Base-by-base conservation (phyloP, 1,140 invertebrate genomes). In the Ylistrum balloti region DNA sequence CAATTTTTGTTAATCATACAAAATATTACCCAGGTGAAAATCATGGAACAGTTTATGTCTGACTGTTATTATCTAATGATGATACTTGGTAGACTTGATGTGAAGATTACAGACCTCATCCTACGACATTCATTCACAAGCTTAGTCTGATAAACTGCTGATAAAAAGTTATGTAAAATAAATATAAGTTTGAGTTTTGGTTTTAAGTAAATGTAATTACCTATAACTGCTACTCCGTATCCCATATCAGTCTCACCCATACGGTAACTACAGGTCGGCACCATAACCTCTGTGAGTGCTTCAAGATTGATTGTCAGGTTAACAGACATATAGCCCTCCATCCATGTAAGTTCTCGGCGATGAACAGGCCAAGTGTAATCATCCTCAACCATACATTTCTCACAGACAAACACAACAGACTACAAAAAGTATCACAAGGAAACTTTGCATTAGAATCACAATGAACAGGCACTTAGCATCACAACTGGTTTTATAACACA, bases 231-330 rank as follows among this genome's bases (percentile, higher is more conserved):
- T 92, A 97, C 97, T 56, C 98, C 98, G 96, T 98, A 99, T 28
- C 98, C 98, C 95, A 98, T 98, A 91, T 98, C 96, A 15, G 94
- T 93, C 33, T 97, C 98, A 1, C 98, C 98, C 98, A 99, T 99
- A 94, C 99, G 97, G 96, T 99, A 99, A 9, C 98, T 99, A 96
- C 98, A 99, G 0, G 98, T 99, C 2, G 99, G 99, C 89, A 99
- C 98, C 95, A 98, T 97, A 74, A 99, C 97, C 97, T 99, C 98
- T 33, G 92, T 91, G 33, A 94, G 91, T 33, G 90, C 91, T 33
- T 94, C 48, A 28, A 85, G 86, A 48, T 92, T 91, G 0, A 38
- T 74, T 20, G 89, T 93, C 15, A 95, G 74, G 91, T 95, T 94
- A 15, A 93, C 86, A 9, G 92, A 89, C 17, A 94, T 90, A 85